phyloP scores from a whole-genome alignment of 2,888 invertebrate genomes.

The Hetaerina titia region DNA sequence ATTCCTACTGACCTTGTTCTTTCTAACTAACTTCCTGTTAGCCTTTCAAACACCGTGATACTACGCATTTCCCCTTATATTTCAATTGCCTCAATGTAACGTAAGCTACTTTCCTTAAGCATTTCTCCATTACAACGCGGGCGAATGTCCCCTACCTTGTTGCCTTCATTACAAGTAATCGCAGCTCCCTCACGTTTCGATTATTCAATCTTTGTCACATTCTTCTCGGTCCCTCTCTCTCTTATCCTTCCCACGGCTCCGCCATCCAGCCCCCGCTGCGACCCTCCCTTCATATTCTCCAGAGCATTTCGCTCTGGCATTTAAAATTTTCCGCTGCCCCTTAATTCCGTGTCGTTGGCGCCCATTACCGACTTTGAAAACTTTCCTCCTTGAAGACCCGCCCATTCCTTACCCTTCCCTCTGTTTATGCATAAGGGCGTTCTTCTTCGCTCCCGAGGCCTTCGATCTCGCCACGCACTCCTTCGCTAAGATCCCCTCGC shows the following conservation, averaged over 20 bases:
- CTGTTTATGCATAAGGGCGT: no score
- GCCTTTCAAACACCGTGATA: no score
- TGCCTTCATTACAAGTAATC: neutral
- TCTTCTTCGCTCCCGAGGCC: neutral
- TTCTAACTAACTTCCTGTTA: no score
- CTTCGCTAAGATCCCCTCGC: neutral
- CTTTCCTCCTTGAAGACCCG: neutral
- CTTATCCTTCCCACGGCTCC: neutral
- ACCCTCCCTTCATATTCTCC: neutral
- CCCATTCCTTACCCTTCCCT: no score
- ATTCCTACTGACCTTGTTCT: no score
- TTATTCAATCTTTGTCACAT: neutral
- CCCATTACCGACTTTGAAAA: conserved; percentile 30
- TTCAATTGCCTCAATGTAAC: neutral
- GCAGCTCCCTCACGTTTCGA: neutral
- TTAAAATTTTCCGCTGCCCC: conserved; percentile 13
- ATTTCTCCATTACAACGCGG: neutral
- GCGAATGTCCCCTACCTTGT: no score
- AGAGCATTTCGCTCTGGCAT: neutral
- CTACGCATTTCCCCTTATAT: neutral
- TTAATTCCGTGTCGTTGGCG: conserved; percentile 31
- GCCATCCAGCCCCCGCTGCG: neutral
- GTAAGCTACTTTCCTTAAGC: neutral
- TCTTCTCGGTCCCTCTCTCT: neutral
- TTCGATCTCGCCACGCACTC: neutral